Percentiles rank a stretch among this genome's conserved stretches.
phyloP scores from a whole-genome alignment of 1,140 invertebrate species.

The Bombus confusus region DNA sequence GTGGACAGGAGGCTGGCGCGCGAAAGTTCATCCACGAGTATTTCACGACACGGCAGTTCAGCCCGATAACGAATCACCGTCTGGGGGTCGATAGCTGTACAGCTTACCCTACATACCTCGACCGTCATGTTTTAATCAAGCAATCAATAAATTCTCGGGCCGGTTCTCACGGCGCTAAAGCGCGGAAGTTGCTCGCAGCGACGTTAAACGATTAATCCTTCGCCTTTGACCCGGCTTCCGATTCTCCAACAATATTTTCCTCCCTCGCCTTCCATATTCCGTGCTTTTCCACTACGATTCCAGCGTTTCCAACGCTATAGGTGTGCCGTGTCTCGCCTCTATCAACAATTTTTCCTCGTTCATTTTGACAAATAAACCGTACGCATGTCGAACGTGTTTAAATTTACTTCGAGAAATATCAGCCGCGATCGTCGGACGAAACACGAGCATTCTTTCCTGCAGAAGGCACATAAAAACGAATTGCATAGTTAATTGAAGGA shows the following conservation, averaged over 20 bases:
- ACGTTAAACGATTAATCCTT: slow-evolving; percentile 43
- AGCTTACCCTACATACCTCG: slow-evolving; percentile 66
- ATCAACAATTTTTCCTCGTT: no score
- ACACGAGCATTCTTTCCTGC: no score
- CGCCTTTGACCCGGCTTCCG: slow-evolving; percentile 20
- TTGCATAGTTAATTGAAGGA: no score
- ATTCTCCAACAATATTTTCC: not conserved
- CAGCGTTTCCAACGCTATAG: no score
- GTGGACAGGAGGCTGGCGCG: slow-evolving; percentile 6
- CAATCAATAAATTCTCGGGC: slow-evolving; percentile 66
- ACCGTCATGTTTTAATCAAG: slow-evolving; percentile 68
- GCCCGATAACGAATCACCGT: slow-evolving; percentile 60
- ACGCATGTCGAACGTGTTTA: no score
- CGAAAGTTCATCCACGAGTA: slow-evolving; percentile 42
- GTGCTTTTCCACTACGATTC: not conserved
- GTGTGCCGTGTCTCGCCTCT: no score
- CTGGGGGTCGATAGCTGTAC: slow-evolving; percentile 59
- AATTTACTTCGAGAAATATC: no score
- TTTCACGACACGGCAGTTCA: slow-evolving; percentile 14
- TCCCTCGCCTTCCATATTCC: not conserved
- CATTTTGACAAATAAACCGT: no score
- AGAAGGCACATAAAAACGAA: no score
- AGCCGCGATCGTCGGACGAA: no score
- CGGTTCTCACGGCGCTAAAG: slow-evolving; percentile 63
- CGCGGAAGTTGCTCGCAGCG: slow-evolving; percentile 56